Evolutionary conservation across 2,888 invertebrate genomes (phyloP).

Genomic region (Pyrrhosoma nymphula): DNA sequence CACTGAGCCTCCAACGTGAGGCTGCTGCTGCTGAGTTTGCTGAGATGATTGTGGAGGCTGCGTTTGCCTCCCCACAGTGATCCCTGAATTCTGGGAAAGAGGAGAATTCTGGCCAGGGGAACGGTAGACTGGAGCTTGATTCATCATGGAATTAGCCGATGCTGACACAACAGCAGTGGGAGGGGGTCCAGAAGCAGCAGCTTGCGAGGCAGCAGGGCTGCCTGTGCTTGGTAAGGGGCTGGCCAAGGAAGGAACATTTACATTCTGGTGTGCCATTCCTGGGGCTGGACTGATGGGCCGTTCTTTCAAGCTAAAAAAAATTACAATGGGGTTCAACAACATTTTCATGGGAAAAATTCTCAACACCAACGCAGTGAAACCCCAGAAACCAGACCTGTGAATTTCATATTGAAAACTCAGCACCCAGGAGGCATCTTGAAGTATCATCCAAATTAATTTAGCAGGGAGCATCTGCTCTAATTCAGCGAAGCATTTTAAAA

Average conservation of each 20-base stretch:
- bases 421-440: no score
- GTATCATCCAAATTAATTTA: no score
- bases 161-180: conserved; percentile 76
- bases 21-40: conserved; percentile 72
- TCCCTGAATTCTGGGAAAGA: conserved; percentile 63
- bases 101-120: conserved; percentile 48
- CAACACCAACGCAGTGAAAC: neutral
- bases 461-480: no score
- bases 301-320: conserved; percentile 81
- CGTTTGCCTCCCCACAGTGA: conserved; percentile 70
- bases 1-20: conserved; percentile 68
- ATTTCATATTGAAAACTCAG: neutral
- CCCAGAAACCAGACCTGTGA: neutral
- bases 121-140: conserved; percentile 55
- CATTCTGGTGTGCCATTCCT: conserved; percentile 79
- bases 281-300: conserved; percentile 84
- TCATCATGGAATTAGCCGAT: conserved; percentile 73
- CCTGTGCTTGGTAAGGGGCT: conserved; percentile 81
- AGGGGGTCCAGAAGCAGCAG: conserved; percentile 74
- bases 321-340: neutral
- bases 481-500: no score
- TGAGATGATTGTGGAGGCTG: conserved; percentile 71
- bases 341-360: neutral
- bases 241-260: conserved; percentile 78
- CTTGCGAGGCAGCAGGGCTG: conserved; percentile 79